Base-by-base conservation (phyloP, 64 coral and sea anemone genomes). In the Dendrophyllia cribrosa region DNA sequence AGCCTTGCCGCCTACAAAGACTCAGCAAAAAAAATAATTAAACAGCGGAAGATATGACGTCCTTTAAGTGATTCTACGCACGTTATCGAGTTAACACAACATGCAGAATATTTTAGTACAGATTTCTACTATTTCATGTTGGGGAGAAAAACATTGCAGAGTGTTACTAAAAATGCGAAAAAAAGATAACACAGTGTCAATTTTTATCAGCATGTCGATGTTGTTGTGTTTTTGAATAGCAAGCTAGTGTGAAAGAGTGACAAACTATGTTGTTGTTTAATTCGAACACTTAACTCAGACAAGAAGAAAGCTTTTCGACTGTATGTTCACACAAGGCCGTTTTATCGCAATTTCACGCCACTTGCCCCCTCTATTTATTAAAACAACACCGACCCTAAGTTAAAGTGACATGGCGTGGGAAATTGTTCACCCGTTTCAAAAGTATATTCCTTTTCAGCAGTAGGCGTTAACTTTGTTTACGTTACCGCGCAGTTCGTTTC, bases 1-100 rank as follows among this genome's bases (percentile, higher is more conserved):
- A 66, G 60, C 70, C 63, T 60, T 55, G 59, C 62, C 66, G 66
- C 34, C 50, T 75, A 64, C 79, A 85, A 92, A 82, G 22, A 59
- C 20, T 72, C 10, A 9, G 7, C 19, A 64, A 64, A 24, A 64
- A 24, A 22, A 51, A 43, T 73, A 72, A 82, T 70, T 64, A 66
- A 62, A 43, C 9, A 19, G 26, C 59, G 78, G 78, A 6, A 82
- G 46, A 82, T 19, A 47, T 17, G 58, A 26, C 7, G 58, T 64
- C 16, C 34, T 14, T n/a, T 8, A 64, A 7, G 8, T 63, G n/a
- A 13, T 16, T 20, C 20, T 4, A 11, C 14, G 20, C 21, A 58
- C 51, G 52, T 43, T 59, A 58, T 15, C 25, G 0, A 23, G 23
- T 23, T 22, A 64, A 20, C 61, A 19, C 61, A 19, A 64, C 61